Evolutionary conservation across 2,888 invertebrate genomes (phyloP), one percentile per base, ranked within the genome.

Genomic region (Cenopis cana): DNA sequence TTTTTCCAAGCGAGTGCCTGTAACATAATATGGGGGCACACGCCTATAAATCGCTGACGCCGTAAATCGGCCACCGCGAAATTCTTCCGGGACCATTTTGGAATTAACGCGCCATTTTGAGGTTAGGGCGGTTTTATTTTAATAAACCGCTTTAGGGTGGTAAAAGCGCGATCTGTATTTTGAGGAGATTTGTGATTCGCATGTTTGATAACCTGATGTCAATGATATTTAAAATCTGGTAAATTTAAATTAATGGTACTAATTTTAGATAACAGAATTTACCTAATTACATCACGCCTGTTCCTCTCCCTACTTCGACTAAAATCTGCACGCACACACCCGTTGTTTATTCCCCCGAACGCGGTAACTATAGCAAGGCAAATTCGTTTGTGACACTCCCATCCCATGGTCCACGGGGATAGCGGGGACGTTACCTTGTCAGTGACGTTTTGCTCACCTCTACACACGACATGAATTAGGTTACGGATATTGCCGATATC

Each of bases 41-140:
- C 68, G 68, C 74, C 74, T 69, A 78, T 78, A 77, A 79, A 78
- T 79, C 75, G 78, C 73, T 64, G 54, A 65, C 59, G 70, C 75
- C 72, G 76, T 79, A 79, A 79, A 79, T 79, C 77, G 64, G 72
- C 65, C 49, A 64, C 67, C 70, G 64, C 72, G 55, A 49, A 62
- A 69, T 69, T 69, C 69, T 69, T 69, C 62, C 62, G 50, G 14
- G 18, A 62, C 69, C 69, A 69, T 69, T 69, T 69, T 69, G 49
- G 36, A 69, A 69, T 69, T 69, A 69, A 56, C 62, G 62, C 62
- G 62, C 56, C 49, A 50, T 69, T 57, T 69, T 50, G 69, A 55
- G 61, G 68, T 49, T 62, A 50, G 24, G 36, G 49, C 24, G 61
- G 54, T 62, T 68, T 61, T 61, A 55, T 68, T 12, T 57, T 64